Evolutionary conservation across 2,113 vertebrate genomes (phyloP).

Genomic region (Chionomys nivalis): DNA sequence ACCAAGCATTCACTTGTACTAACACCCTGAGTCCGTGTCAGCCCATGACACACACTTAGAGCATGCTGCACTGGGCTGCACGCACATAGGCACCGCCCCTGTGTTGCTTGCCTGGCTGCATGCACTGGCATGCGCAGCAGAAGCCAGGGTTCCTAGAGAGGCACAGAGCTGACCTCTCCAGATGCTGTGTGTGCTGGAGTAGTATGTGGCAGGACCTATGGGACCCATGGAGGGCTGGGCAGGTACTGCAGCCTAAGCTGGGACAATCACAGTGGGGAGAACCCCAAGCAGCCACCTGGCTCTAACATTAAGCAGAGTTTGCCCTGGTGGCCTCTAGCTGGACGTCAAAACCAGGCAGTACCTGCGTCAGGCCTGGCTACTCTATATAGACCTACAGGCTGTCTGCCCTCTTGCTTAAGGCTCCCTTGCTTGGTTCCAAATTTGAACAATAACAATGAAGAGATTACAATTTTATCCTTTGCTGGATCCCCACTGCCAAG

Average conservation of each 20-base stretch:
- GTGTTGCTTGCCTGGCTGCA: not conserved
- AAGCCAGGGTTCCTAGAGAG: not conserved
- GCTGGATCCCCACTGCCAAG: not conserved
- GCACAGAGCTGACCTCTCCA: conserved; percentile 68
- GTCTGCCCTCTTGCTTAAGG: not conserved
- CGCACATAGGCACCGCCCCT: fast-evolving
- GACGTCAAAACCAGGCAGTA: not conserved
- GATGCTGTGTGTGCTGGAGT: conserved; percentile 75
- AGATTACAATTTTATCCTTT: not conserved
- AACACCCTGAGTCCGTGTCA: not conserved
- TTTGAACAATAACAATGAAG: not conserved
- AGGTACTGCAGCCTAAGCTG: conserved; percentile 74
- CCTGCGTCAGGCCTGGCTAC: not conserved
- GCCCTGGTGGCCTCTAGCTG: conserved; percentile 63
- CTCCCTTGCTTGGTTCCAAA: not conserved
- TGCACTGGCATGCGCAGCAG: not conserved
- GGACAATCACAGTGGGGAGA: conserved; percentile 77
- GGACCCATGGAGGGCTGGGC: conserved; percentile 64
- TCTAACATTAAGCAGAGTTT: conserved; percentile 74
- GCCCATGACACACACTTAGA: not conserved
- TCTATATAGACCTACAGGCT: not conserved
- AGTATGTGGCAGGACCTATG: not conserved
- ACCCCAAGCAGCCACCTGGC: conserved; percentile 60
- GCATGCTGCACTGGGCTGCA: not conserved
- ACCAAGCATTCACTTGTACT: fast-evolving